Evolutionary conservation across 2,113 vertebrate genomes (phyloP).

Genomic region (Psittacula cyanocephala): DNA sequence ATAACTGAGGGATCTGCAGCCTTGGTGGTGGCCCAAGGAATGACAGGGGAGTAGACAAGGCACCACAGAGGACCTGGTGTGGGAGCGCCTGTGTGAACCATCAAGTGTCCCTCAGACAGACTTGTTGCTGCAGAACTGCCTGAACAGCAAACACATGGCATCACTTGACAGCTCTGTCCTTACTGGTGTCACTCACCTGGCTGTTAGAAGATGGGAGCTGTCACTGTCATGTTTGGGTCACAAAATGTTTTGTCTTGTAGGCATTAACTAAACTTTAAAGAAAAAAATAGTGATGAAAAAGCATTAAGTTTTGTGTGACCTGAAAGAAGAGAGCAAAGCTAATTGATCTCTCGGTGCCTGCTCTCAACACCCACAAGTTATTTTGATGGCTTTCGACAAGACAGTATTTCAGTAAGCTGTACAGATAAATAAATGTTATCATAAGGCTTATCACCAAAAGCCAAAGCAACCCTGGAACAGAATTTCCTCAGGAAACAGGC

Average conservation of each 20-base stretch:
- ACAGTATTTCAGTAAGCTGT: not conserved
- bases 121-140: not conserved
- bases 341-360: not conserved
- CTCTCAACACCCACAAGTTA: not conserved
- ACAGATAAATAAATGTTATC: not conserved
- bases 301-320: not conserved
- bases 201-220: not conserved
- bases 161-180: not conserved
- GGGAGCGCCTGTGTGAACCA: not conserved
- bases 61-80: accelerated
- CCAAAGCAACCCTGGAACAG: not conserved
- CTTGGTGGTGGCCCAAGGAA: not conserved
- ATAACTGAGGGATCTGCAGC: not conserved
- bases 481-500: not conserved
- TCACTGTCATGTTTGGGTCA: not conserved
- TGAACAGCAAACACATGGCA: accelerated
- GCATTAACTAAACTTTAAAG: not conserved
- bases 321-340: not conserved
- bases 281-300: not conserved
- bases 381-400: not conserved
- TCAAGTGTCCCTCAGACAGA: not conserved
- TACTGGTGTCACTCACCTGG: not conserved
- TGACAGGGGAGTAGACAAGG: not conserved
- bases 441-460: not conserved
- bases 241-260: not conserved